Conservation (phyloP, 2,797 vertebrate genomes). For the Calcarius lapponicus region DNA sequence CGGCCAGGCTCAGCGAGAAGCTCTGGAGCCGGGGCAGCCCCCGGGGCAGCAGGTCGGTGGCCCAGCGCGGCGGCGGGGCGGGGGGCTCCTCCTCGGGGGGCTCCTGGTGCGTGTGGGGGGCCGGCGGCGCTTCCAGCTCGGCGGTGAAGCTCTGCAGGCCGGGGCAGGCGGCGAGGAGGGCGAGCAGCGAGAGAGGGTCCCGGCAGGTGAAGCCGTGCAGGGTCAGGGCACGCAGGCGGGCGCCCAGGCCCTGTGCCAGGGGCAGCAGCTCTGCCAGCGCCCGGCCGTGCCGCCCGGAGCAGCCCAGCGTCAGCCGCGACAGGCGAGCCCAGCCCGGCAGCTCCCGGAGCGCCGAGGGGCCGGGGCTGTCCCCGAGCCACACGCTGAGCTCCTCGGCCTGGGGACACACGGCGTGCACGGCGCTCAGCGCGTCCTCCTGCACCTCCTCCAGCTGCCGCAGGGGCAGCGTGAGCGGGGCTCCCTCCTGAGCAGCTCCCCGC, state of each 20-base stretch:
- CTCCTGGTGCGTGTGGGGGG: rapidly evolving
- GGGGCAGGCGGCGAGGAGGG: conserved; percentile 76
- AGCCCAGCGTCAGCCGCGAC: conserved; percentile 71
- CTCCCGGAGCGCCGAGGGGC: conserved; percentile 2
- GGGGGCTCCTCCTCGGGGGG: neutral
- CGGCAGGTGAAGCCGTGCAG: conserved; percentile 79
- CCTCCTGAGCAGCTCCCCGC: rapidly evolving
- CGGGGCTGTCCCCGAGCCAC: neutral
- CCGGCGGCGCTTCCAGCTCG: conserved; percentile 57
- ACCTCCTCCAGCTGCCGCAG: conserved; percentile 65
- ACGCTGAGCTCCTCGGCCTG: conserved; percentile 57
- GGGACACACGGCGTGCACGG: conserved; percentile 72
- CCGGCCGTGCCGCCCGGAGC: neutral
- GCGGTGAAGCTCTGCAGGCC: conserved; percentile 73
- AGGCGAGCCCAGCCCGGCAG: conserved; percentile 72
- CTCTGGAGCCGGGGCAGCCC: neutral
- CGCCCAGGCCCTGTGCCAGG: conserved; percentile 53
- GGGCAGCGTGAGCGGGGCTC: neutral
- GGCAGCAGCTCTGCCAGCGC: conserved; percentile 71
- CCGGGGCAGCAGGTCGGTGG: neutral
- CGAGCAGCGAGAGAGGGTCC: neutral
- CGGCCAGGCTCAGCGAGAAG: conserved; percentile 11
- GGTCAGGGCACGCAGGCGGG: conserved; percentile 74
- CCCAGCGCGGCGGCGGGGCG: rapidly evolving
- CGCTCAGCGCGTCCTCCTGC: conserved; percentile 63